Conservation (phyloP, 2,888 invertebrate genomes). For the Mermis nigrescens region DNA sequence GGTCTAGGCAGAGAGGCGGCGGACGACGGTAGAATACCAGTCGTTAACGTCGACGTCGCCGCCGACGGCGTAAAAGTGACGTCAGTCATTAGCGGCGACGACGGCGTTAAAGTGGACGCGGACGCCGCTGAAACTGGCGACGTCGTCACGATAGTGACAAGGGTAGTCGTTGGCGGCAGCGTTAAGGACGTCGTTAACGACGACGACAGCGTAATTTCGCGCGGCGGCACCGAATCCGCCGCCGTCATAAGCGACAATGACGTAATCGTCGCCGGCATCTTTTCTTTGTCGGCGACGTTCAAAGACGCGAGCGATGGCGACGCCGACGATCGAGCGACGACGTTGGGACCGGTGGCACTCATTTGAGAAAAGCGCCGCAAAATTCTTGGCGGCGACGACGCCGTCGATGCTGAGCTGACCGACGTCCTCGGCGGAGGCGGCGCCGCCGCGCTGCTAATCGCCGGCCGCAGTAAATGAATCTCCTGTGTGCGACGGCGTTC, state of each 20-base stretch:
- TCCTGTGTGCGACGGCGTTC: slow-evolving; percentile 44
- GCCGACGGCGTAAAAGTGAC: neutral
- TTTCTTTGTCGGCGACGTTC: too few relatives aligned
- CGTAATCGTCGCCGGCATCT: too few relatives aligned
- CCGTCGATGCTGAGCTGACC: neutral
- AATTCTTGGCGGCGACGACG: neutral
- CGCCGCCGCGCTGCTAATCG: neutral
- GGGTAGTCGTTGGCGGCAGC: neutral
- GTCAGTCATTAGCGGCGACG: neutral
- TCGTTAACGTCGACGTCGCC: neutral
- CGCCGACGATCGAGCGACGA: too few relatives aligned
- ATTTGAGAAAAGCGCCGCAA: neutral
- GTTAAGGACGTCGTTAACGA: neutral
- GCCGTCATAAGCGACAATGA: neutral
- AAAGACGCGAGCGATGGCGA: too few relatives aligned
- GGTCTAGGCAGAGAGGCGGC: too few relatives aligned
- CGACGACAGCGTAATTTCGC: neutral
- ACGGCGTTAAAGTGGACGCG: neutral
- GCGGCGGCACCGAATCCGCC: neutral
- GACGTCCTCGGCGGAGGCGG: neutral
- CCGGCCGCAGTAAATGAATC: slow-evolving; percentile 32
- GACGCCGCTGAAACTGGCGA: neutral
- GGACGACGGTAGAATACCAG: neutral
- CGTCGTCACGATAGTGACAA: neutral
- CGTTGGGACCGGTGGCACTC: too few relatives aligned